Base-by-base conservation (phyloP, 2,113 vertebrate genomes). In the Phaetusa simplex region DNA sequence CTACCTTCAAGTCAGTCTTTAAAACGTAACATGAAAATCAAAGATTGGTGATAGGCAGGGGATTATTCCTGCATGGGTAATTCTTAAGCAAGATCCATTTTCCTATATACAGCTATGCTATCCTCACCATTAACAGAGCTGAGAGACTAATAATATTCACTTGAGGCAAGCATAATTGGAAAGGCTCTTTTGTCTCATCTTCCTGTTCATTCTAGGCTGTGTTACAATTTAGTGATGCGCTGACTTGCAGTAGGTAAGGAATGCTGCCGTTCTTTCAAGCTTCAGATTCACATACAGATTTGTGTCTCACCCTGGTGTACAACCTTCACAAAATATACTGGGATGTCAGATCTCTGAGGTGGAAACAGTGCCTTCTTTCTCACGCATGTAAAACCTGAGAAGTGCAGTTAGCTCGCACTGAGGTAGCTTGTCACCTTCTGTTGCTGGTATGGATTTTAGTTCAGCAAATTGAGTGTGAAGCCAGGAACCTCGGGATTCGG, bases 1-100 rank as follows among this genome's bases (percentile, higher is more conserved):
- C 82, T 88, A n/a, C 86, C 80, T 96, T 81, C 47, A 81, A 92
- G 82, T 73, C 72, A 59, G 71, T 70, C 65, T 90, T 95, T 42
- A 62, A 92, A 95, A 91, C 24, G 15, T 36, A 94, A 81, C 78
- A 30, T 67, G 83, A 88, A 95, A 91, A 95, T 74, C 73, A 91
- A 5, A 77, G 36, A 20, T 56, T 40, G 52, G n/a, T 95, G 83
- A 67, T 82, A 82, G 92, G 83, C 72, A 91, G 73, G 69, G 49
- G 53, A 82, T 86, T 91, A 78, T 95, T 94, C 83, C 66, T 91
- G 83, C 94, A 61, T 52, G 77, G 80, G 12, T 93, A 74, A 64
- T 95, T 82, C 77, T 61, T 71, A 53, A 76, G 78, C 56, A 89
- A 69, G 86, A 92, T 65, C 69, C 49, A 24, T 83, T 89, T 97